Conservation (phyloP, 2,888 invertebrate species). For the Macrophya annulata region DNA sequence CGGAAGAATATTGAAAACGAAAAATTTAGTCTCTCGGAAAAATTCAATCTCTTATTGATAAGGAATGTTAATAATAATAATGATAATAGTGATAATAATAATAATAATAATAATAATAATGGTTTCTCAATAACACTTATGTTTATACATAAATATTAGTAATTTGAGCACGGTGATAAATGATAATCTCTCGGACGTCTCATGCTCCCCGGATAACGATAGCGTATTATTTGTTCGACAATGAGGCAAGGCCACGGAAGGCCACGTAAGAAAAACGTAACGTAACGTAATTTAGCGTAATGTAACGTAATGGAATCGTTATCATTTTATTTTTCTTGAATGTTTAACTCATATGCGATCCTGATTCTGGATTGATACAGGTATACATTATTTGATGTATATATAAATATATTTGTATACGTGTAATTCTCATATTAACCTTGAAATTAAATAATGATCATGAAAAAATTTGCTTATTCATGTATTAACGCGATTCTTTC, state of each 20-base stretch:
- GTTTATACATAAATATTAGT: background rate
- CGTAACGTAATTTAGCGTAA: background rate
- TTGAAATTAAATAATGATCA: background rate
- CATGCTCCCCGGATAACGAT: conserved; percentile 35
- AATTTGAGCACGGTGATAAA: conserved; percentile 32
- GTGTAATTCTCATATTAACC: background rate
- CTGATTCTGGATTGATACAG: background rate
- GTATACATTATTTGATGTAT: too few relatives aligned
- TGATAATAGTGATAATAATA: background rate
- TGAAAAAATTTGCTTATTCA: background rate
- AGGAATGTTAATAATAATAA: background rate
- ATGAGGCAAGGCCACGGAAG: conserved; percentile 43
- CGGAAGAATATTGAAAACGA: background rate
- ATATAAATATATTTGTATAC: background rate
- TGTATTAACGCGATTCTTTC: background rate
- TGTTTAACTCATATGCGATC: background rate
- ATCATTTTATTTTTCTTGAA: conserved; percentile 10
- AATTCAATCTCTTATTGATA: background rate
- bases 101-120: background rate
- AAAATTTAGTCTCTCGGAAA: background rate
- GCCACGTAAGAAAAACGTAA: conserved; percentile 39
- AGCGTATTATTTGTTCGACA: conserved; percentile 16
- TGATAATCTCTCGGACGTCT: conserved; percentile 32
- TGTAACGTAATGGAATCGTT: conserved; percentile 17
- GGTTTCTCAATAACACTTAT: background rate